Evolutionary conservation across 2,797 vertebrate species (phyloP), one percentile per base, ranked within the genome.

Genomic region (Diglossa cyanea): DNA sequence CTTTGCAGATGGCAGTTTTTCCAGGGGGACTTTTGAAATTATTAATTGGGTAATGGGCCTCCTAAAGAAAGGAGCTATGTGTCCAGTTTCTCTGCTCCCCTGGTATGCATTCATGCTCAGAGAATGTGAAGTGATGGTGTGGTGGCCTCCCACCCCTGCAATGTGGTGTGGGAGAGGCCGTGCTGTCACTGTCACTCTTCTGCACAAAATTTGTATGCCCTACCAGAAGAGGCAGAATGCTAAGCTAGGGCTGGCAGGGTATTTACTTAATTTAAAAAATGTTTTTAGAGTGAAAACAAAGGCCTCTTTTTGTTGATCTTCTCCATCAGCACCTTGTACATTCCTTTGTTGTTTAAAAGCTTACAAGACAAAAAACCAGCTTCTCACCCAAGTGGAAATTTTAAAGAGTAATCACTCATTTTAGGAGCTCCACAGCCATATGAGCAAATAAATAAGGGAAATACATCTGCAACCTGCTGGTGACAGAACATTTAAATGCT

Each of bases 251-350:
- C 31, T 61, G 73, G 68, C 60, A 88, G 40, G 39, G 30, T 45
- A 83, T 79, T 65, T 44, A 50, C 66, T 67, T 50, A 75, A 74
- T 67, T 79, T 2, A 1, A 70, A 45, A 94, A 72, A 60, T 35
- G 28, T 28, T n/a, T 96, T 96, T 90, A 76, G 77, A 78, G 62
- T 90, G 90, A 94, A 97, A 97, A 86, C 63, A 40, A 92, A 81
- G 70, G 51, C 39, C 48, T 89, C 40, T 42, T 51, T 74, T 62
- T 23, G 0, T 88, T 50, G 50, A 45, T 58, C 71, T 95, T 97
- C 63, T 58, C 72, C 80, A 54, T 67, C 67, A 77, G 40, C 25
- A 9, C 58, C 15, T 77, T 60, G 23, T 20, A 40, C 33, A 2
- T 85, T 87, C 31, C 31, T 72, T 33, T 63, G 51, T 42, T 76